Conservation (phyloP, 2,113 vertebrate genomes). For the Paradoxurus hermaphroditus region DNA sequence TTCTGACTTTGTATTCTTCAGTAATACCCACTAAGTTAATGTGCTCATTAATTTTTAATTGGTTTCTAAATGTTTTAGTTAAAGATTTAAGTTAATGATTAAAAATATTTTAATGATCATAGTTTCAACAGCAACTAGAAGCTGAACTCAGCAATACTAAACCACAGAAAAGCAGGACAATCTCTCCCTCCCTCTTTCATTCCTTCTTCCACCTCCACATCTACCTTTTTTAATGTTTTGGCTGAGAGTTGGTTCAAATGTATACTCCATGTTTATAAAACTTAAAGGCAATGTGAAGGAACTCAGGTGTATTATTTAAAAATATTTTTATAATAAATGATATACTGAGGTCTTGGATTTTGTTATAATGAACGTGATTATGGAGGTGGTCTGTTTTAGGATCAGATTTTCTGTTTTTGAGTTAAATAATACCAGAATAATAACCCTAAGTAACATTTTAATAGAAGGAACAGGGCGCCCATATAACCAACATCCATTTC, state of each 20-base stretch:
- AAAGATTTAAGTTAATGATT: slow-evolving; percentile 59
- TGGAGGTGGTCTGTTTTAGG: not conserved
- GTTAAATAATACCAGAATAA: not conserved
- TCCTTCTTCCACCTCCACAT: not conserved
- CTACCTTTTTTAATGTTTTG: not conserved
- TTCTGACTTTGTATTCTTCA: slow-evolving; percentile 58
- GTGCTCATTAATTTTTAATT: slow-evolving; percentile 29
- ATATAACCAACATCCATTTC: not conserved
- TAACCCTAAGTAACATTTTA: not conserved
- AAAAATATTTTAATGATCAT: slow-evolving; percentile 50
- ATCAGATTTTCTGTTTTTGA: not conserved
- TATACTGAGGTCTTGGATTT: not conserved
- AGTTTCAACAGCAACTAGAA: slow-evolving; percentile 30
- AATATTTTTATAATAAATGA: not conserved
- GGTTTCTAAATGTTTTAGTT: slow-evolving; percentile 14
- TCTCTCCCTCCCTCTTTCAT: not conserved
- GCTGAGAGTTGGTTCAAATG: not conserved
- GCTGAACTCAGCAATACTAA: slow-evolving; percentile 30
- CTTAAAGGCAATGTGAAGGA: not conserved
- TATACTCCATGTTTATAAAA: not conserved
- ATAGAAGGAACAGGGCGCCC: not conserved
- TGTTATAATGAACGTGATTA: not conserved
- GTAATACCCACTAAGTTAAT: slow-evolving; percentile 24
- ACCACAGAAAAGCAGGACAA: not conserved
- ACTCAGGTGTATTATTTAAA: not conserved